phyloP scores from a whole-genome alignment of 2,113 vertebrate genomes.

The Crotalus helleri region DNA sequence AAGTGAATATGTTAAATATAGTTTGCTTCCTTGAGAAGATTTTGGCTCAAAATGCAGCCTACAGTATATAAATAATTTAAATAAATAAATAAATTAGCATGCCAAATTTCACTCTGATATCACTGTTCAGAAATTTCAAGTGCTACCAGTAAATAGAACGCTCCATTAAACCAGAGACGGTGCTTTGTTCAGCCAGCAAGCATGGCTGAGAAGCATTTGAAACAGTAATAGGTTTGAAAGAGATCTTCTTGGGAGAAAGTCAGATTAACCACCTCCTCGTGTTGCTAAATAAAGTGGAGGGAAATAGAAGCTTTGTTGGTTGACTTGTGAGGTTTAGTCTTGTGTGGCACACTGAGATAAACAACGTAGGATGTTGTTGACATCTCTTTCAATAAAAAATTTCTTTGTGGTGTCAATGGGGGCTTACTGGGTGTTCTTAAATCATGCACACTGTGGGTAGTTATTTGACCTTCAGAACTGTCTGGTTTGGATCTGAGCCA shows the following conservation, averaged over 20 bases:
- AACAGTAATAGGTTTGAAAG: not conserved
- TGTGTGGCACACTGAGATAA: slow-evolving; percentile 11
- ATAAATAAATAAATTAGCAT: not conserved
- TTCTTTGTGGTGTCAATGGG: not conserved
- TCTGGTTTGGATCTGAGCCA: not conserved
- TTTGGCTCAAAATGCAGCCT: not conserved
- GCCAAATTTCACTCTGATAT: not conserved
- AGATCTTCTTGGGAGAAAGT: not conserved
- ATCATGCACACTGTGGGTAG: not conserved
- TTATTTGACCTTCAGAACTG: not conserved
- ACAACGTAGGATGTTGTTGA: not conserved
- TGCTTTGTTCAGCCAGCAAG: not conserved
- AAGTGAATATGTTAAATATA: not conserved
- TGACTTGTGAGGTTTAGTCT: not conserved
- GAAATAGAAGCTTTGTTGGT: not conserved
- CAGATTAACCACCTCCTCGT: not conserved
- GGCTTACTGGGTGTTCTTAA: not conserved
- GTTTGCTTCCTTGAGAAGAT: not conserved
- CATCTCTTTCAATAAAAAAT: not conserved
- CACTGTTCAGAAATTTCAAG: not conserved
- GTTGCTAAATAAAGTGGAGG: not conserved
- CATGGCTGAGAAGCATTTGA: not conserved
- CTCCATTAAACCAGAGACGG: not conserved
- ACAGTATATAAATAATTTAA: not conserved
- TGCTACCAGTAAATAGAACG: not conserved